Evolutionary conservation across 2,797 vertebrate species (phyloP), one percentile per base, ranked within the genome.

Genomic region (Poecilia wingei): DNA sequence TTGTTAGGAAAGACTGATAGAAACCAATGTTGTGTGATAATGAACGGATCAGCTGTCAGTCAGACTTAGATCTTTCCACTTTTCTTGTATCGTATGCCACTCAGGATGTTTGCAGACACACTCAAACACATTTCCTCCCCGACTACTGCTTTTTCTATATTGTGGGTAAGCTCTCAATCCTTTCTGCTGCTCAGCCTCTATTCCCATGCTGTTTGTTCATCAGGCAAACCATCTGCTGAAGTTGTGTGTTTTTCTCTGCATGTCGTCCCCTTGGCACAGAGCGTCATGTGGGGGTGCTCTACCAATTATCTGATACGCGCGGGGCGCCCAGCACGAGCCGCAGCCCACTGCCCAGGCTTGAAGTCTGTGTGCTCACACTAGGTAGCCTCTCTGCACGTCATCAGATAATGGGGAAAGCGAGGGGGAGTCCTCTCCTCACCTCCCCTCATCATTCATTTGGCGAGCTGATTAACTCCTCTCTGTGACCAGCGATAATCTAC

Each of bases 171-270:
- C 74, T 88, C 72, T 68, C 22, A 22, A 28, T 84, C 84, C 79
- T 76, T 79, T 77, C 82, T 76, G 28, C 77, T 80, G 72, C 85
- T 80, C 46, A 41, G 14, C 88, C 73, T 87, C 82, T 70, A 90
- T 92, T 77, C 80, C 28, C 93, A 91, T 89, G 94, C 93, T 95
- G 93, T 93, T 95, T 93, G 90, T 92, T 94, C 93, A 93, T 95
- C 93, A 94, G 90, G 91, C 87, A 76, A 92, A 90, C 95, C 94
- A 95, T 96, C 95, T 96, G 95, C 93, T 90, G 83, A 92, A 90
- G 91, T 91, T 93, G 86, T 93, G 87, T 91, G 93, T 93, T 92
- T 93, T 87, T 90, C 92, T 85, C 95, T 7, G 82, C 90, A 85
- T 76, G 87, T 79, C 47, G 10, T 87, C 90, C 92, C 92, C 82